Evolutionary conservation across 2,888 invertebrate species (phyloP), one percentile per base, ranked within the genome.

Genomic region (Ethmia dodecea): DNA sequence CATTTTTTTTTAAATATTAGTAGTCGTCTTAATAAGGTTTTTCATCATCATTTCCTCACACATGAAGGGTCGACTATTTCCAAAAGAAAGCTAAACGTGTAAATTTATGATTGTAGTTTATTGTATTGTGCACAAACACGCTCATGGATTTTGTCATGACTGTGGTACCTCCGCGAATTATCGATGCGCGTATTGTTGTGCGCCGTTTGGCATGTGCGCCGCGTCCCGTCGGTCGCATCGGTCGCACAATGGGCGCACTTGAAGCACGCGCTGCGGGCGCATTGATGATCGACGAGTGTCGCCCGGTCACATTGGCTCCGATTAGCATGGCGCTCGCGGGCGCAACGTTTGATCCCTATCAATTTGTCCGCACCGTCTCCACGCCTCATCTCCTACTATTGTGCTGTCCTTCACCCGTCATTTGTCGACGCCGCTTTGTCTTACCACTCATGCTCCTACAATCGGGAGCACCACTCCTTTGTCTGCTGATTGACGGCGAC

Each of bases 181-280:
- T 66, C 69, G 70, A 77, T 74, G 74, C 75, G 60, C 49, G 73
- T 67, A 79, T 81, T 81, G 81, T 80, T 71, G 67, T 47, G 72
- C 69, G 60, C 60, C 62, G 61, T 68, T 84, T 75, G 70, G 70
- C 76, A 83, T 84, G 80, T 73, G 69, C 68, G 65, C 59, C 75
- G 67, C 78, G 79, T 80, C 58, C 49, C 57, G 54, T 64, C 76
- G 68, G 54, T 64, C 76, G 68, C 76, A 67, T 70, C 71, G 65
- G 60, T 73, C 73, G 9, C 72, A 83, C 81, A 80, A 83, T 83
- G 64, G 79, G 53, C 62, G 70, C 67, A 62, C 67, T 62, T 62
- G 60, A 64, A 73, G 77, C 83, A 80, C 83, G 83, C 79, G 84
- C 81, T 77, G 70, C 69, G 75, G 68, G 52, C 55, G 65, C 63